These are phyloP conservation scores for Percopsis omiscomaycus DNA, from an alignment of 2,797 vertebrate genomes.

Conservation along the genomic window DNA sequence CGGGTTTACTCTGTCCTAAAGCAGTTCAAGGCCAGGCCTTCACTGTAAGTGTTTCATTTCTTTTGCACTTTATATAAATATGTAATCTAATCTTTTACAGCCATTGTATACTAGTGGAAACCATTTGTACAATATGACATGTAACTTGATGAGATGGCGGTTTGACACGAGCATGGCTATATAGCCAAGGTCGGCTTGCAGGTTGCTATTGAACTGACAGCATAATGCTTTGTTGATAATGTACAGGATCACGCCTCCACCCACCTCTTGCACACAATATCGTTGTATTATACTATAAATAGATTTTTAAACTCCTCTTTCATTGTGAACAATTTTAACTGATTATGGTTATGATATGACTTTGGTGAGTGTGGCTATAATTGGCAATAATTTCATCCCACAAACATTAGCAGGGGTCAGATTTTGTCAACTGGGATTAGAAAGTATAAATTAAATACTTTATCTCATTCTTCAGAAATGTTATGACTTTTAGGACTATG, in stretches of 20 bases:
- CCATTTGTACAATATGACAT: conserved; percentile 67
- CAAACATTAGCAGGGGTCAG: no score
- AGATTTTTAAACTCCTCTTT: conserved; percentile 76
- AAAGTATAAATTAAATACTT: no score
- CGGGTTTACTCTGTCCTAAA: conserved; percentile 61
- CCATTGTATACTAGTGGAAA: conserved; percentile 72
- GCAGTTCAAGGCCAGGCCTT: conserved; percentile 78
- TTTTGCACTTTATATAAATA: conserved; percentile 94
- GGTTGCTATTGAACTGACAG: conserved; percentile 65
- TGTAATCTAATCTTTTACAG: conserved; percentile 75
- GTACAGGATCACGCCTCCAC: conserved; percentile 86
- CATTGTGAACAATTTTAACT: no score
- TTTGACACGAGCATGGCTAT: conserved; percentile 67
- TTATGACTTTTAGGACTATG: no score
- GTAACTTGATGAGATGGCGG: conserved; percentile 55
- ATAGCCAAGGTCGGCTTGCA: conserved; percentile 68
- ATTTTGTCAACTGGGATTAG: no score
- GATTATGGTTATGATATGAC: no score
- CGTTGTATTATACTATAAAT: conserved; percentile 99
- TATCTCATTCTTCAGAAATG: no score
- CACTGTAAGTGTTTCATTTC: conserved; percentile 74
- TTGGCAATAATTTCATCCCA: no score
- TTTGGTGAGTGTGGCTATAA: no score
- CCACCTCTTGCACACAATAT: conserved; percentile 97
- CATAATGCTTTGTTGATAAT: conserved; percentile 79